phyloP scores from a whole-genome alignment of 2,113 vertebrate species.

The Balaenoptera acutorostrata region DNA sequence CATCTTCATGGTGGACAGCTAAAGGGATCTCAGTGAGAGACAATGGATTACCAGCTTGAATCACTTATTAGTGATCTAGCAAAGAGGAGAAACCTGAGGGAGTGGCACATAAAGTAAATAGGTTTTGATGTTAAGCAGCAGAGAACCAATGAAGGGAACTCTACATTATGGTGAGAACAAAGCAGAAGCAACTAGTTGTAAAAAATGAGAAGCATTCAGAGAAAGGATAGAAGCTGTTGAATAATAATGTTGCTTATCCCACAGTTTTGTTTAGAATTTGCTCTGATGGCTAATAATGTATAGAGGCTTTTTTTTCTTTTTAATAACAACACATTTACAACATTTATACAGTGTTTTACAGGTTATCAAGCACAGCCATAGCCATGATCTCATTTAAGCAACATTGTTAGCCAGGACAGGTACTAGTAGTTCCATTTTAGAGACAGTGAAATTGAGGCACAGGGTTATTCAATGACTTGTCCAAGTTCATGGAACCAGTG shows the following conservation, averaged over 20 bases:
- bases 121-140: background rate
- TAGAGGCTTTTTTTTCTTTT: background rate
- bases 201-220: background rate
- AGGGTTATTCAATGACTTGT: background rate
- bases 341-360: background rate
- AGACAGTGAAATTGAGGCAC: background rate
- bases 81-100: background rate
- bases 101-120: background rate
- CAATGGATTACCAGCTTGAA: background rate
- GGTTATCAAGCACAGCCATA: background rate
- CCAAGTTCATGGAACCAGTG: background rate
- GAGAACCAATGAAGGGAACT: background rate
- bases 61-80: background rate
- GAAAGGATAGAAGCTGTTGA: background rate
- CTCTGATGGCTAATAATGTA: background rate
- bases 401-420: background rate
- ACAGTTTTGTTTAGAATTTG: background rate
- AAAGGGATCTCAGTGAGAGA: background rate
- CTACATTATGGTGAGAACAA: background rate
- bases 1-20: background rate
- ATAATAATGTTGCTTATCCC: background rate
- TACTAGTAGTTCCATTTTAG: background rate
- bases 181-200: background rate
- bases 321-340: background rate
- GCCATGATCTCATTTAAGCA: background rate